Evolutionary conservation across 2,113 vertebrate species (phyloP), one percentile per base, ranked within the genome.

Genomic region (Alectura lathami): DNA sequence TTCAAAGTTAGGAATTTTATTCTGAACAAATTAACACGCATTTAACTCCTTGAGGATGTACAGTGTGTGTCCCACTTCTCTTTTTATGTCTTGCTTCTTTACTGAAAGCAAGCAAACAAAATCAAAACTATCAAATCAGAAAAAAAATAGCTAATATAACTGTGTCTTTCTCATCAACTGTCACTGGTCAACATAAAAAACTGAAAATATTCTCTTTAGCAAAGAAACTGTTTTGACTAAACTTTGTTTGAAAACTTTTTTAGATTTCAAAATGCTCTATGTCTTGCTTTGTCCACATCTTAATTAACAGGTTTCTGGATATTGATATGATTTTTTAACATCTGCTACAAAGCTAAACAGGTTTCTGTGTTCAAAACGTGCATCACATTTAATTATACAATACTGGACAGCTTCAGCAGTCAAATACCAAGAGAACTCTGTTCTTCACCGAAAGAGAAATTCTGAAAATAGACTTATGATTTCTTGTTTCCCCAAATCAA

Each of bases 391-490:
- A 73, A 70, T 68, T 77, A 43, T 5, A 43, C 23, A 79, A 63
- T 60, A 72, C 11, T 40, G 34, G 24, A 40, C 11, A 16, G 6
- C 7, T 76, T 76, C 36, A 60, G 66, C 13, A 24, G 54, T 74
- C 72, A 70, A 75, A 53, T 21, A 77, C 12, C 38, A 86, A n/a
- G 17, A 86, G 22, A 91, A 94, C 53, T 47, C 18, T 76, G 26
- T 45, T 89, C 47, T 63, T 63, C 38, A 43, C 76, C 32, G 63
- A 88, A 94, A 96, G 79, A 90, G 29, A 73, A 96, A 95, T 95
- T 93, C 85, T 91, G 93, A 86, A 96, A 96, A 94, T 45, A 90
- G 36, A 85, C 20, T 68, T 77, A 29, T 36, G 83, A 89, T 22
- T 81, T 86, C 84, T 88, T 67, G 48, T 82, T 95, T 79, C 62